Evolutionary conservation across 1,140 invertebrate genomes (phyloP).

Genomic region (Zaprionus camerounensis): DNA sequence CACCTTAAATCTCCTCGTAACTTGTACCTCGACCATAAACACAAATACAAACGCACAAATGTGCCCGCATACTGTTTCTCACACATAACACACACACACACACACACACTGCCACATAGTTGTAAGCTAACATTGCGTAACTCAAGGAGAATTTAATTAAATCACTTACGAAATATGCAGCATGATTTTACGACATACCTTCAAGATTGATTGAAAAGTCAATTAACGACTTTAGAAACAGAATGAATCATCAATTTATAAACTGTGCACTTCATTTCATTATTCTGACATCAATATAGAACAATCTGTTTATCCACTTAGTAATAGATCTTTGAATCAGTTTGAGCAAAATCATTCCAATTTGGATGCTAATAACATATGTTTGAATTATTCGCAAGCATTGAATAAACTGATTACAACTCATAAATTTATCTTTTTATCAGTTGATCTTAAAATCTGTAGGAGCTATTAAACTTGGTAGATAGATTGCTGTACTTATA

Average conservation of each 20-base stretch:
- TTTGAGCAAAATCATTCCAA: not conserved
- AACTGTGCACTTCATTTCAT: not conserved
- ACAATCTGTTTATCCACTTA: not conserved
- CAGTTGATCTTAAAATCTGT: not conserved
- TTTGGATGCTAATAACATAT: not conserved
- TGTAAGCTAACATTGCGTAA: not conserved
- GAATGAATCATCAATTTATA: not conserved
- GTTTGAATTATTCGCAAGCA: not conserved
- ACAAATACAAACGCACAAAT: conserved; percentile 15
- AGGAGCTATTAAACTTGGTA: not conserved
- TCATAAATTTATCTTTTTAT: too few relatives aligned
- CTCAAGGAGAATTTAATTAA: conserved; percentile 25
- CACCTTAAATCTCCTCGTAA: conserved; percentile 74
- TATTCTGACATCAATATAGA: not conserved
- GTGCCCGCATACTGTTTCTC: not conserved
- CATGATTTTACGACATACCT: conserved; percentile 3
- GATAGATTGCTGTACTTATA: not conserved
- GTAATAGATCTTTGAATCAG: not conserved
- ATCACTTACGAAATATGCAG: not conserved
- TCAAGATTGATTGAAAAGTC: not conserved
- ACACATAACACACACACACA: too few relatives aligned
- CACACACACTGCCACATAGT: too few relatives aligned
- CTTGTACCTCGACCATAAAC: conserved; percentile 54
- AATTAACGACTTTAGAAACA: not conserved
- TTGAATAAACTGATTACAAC: not conserved